phyloP scores from a whole-genome alignment of 2,888 invertebrate species.

The Chironomus tentans region DNA sequence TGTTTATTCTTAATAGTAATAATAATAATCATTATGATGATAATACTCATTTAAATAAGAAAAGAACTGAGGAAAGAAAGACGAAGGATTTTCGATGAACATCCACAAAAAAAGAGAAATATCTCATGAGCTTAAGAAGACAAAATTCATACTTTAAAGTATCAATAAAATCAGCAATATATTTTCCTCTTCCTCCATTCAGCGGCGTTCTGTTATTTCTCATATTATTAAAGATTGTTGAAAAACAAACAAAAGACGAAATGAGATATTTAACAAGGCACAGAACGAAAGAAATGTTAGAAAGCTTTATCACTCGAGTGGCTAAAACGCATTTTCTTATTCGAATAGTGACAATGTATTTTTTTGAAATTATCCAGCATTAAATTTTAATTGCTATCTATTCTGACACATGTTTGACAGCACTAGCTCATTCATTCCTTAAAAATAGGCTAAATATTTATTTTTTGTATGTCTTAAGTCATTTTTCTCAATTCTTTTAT shows the following conservation, averaged over 20 bases:
- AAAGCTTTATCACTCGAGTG: no score
- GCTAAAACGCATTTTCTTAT: no score
- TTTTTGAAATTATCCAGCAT: no score
- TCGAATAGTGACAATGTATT: no score
- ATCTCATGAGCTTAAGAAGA: no score
- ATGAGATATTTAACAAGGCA: constrained; percentile 17
- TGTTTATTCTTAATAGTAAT: no score
- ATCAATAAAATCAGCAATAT: constrained; percentile 25
- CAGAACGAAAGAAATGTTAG: neutral
- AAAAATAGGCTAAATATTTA: no score
- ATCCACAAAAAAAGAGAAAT: no score
- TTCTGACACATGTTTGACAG: no score
- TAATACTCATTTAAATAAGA: neutral
- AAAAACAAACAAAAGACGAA: constrained; percentile 24
- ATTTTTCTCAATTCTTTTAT: neutral
- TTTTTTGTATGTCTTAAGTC: constrained; percentile 9
- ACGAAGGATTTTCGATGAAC: neutral
- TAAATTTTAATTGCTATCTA: no score
- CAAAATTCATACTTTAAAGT: neutral
- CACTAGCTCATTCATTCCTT: no score
- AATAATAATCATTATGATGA: neutral
- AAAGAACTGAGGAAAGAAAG: neutral
- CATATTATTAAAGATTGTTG: neutral
- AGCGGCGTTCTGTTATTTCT: neutral
- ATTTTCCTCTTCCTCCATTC: neutral